These are phyloP conservation scores for Dicerorhinus sumatrensis DNA, from an alignment of 2,113 vertebrate species.

Conservation along the genomic window DNA sequence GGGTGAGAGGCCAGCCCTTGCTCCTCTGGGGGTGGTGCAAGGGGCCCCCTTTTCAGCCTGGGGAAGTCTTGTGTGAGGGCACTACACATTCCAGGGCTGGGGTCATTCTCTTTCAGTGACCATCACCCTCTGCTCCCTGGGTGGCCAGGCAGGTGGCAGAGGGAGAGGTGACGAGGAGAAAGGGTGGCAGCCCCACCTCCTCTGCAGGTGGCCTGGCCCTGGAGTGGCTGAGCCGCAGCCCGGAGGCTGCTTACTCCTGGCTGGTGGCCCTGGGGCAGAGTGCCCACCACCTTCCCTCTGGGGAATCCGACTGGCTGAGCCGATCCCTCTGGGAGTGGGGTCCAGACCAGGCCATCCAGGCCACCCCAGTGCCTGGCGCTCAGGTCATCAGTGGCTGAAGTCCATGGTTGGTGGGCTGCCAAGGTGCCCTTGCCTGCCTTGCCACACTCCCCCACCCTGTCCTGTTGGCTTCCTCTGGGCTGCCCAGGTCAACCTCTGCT, in stretches of 20 bases:
- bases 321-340: too few relatives aligned
- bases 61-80: not conserved
- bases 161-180: not conserved
- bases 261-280: not conserved
- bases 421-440: too few relatives aligned
- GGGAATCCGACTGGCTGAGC: not conserved
- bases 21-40: not conserved
- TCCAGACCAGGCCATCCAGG: not conserved
- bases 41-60: not conserved
- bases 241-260: not conserved
- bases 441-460: not conserved
- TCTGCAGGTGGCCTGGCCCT: not conserved
- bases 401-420: not conserved
- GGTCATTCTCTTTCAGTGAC: not conserved
- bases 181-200: not conserved
- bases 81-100: not conserved
- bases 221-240: not conserved
- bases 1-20: not conserved
- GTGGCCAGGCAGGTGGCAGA: slow-evolving; percentile 86
- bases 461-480: not conserved
- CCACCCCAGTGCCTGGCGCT: rapidly evolving
- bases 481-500: not conserved
- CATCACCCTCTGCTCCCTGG: not conserved
- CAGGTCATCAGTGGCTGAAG: not conserved
- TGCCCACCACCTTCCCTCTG: not conserved